Evolutionary conservation across 2,888 invertebrate species (phyloP).

Genomic region (Calephelis perditalis): DNA sequence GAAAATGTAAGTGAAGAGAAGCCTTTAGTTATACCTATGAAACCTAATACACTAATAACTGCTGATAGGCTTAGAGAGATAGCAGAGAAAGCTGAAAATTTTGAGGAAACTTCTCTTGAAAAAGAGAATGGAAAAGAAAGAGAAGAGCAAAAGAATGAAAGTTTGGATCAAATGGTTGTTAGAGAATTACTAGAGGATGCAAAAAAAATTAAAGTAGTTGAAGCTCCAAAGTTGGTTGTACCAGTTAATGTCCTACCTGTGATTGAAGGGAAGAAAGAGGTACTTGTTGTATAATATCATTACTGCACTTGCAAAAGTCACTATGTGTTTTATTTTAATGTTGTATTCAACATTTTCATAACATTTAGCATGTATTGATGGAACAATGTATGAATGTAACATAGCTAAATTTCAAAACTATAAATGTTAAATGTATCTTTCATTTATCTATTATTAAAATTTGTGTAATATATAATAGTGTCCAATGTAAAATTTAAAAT

Average conservation of each 20-base stretch:
- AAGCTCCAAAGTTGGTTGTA: constrained; percentile 63
- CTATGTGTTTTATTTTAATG: no score
- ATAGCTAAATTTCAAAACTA: no score
- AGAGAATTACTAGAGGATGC: constrained; percentile 83
- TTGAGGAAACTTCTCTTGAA: constrained; percentile 65
- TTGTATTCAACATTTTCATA: no score
- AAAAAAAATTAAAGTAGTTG: constrained; percentile 52
- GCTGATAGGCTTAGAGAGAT: constrained; percentile 67
- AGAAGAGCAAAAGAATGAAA: constrained; percentile 43
- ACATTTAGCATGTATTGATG: no score
- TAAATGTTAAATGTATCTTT: no score
- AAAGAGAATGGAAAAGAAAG: constrained; percentile 28
- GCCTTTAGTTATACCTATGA: constrained; percentile 83
- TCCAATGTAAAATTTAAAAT: no score
- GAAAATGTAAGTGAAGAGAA: constrained; percentile 69
- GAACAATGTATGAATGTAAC: no score
- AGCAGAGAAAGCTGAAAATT: constrained; percentile 67
- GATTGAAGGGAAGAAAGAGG: constrained; percentile 81
- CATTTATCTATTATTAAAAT: no score
- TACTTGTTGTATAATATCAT: constrained; percentile 32
- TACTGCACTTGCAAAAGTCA: no score
- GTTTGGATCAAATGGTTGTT: constrained; percentile 84
- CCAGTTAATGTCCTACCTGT: constrained; percentile 76
- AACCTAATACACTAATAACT: constrained; percentile 74
- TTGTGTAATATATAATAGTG: no score